phyloP scores from a whole-genome alignment of 2,888 invertebrate species.

The Cepaea hortensis region DNA sequence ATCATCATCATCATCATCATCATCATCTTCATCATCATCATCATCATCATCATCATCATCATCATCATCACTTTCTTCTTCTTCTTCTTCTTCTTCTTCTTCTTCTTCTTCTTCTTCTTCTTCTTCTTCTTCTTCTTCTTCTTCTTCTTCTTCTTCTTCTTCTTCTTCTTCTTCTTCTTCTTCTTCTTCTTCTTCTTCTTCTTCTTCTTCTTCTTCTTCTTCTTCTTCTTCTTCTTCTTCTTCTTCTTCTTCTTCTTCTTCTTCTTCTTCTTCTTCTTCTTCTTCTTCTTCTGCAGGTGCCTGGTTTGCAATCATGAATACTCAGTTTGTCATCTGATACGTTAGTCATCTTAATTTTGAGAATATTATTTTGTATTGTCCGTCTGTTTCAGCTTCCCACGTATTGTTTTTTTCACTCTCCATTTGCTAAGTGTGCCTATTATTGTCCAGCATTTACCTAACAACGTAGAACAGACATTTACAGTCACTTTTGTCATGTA shows the following conservation, averaged over 20 bases:
- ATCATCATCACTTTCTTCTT: slow-evolving; percentile 6
- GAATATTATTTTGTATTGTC: too few species aligned
- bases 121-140: background rate
- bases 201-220: slow-evolving; percentile 7
- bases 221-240: background rate
- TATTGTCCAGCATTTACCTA: too few species aligned
- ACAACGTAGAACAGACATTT: too few species aligned
- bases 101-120: background rate
- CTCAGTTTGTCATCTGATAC: too few species aligned
- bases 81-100: background rate
- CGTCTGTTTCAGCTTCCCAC: too few species aligned
- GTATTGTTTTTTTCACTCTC: too few species aligned
- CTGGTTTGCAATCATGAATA: too few species aligned
- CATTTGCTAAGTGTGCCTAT: too few species aligned
- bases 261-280: background rate
- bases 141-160: background rate
- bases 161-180: slow-evolving; percentile 19
- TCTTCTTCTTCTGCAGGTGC: too few species aligned
- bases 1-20: background rate
- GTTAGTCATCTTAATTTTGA: too few species aligned
- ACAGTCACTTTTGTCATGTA: too few species aligned
- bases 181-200: slow-evolving; percentile 5
- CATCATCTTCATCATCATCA: background rate
- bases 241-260: background rate
- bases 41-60: background rate